phyloP scores from a whole-genome alignment of 2,888 invertebrate genomes.

The Lepeophtheirus nordmannii region DNA sequence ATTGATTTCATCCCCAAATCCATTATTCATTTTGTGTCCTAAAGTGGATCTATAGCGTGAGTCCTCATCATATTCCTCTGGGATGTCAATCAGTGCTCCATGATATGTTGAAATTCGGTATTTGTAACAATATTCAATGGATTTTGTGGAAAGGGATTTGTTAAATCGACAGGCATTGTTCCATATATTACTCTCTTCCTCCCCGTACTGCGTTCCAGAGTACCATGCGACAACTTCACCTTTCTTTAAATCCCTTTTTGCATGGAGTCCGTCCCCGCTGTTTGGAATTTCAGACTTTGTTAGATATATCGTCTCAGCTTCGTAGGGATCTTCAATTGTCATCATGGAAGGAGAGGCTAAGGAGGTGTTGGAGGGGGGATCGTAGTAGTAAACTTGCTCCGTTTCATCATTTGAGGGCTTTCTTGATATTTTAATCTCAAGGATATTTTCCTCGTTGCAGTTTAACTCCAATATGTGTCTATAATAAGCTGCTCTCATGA shows the following conservation, averaged over 20 bases:
- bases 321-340: neutral
- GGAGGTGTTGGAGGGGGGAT: neutral
- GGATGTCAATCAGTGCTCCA: neutral
- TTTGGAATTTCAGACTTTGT: neutral
- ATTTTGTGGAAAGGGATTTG: neutral
- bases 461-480: neutral
- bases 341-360: neutral
- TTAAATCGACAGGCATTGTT: neutral
- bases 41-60: neutral
- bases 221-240: neutral
- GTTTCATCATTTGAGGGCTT: neutral
- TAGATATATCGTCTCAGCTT: constrained; percentile 1
- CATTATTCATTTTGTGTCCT: neutral
- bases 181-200: neutral
- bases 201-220: neutral
- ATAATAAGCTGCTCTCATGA: neutral
- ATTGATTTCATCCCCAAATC: neutral
- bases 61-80: neutral
- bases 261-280: neutral
- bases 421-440: neutral
- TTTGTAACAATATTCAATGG: neutral
- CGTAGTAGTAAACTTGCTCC: neutral
- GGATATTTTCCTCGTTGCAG: neutral
- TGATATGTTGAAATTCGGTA: neutral
- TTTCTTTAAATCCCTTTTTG: neutral